Conservation (phyloP, 2,797 vertebrate species). For the Tapera naevia region DNA sequence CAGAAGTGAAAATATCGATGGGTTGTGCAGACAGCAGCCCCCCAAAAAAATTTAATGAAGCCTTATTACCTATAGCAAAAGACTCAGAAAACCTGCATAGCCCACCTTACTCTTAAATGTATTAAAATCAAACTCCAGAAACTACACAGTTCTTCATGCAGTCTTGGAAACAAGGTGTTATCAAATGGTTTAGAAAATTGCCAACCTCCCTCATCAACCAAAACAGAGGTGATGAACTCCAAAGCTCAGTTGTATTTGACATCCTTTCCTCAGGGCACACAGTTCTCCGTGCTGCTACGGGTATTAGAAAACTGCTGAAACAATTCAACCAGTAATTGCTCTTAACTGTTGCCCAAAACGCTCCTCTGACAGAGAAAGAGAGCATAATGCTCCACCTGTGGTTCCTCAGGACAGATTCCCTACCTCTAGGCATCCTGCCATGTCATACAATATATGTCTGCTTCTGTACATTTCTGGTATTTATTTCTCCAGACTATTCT, state of each 20-base stretch:
- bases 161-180: neutral
- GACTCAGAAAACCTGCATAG: neutral
- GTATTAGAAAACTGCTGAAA: neutral
- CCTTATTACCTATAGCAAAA: neutral
- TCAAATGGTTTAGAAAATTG: neutral
- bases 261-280: neutral
- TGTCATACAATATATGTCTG: rapidly evolving
- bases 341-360: neutral
- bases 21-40: neutral
- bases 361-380: neutral
- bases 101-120: neutral
- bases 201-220: neutral
- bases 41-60: neutral
- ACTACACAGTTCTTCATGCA: neutral
- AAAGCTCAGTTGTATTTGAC: neutral
- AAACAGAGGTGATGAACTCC: neutral
- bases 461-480: neutral
- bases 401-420: neutral
- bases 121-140: neutral
- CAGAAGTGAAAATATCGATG: neutral
- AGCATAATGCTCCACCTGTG: neutral
- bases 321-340: neutral
- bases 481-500: neutral
- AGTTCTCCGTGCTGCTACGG: neutral
- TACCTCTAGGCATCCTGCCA: neutral